Base-by-base conservation (phyloP, 2,888 invertebrate genomes). In the Lasioglossum malachurum region DNA sequence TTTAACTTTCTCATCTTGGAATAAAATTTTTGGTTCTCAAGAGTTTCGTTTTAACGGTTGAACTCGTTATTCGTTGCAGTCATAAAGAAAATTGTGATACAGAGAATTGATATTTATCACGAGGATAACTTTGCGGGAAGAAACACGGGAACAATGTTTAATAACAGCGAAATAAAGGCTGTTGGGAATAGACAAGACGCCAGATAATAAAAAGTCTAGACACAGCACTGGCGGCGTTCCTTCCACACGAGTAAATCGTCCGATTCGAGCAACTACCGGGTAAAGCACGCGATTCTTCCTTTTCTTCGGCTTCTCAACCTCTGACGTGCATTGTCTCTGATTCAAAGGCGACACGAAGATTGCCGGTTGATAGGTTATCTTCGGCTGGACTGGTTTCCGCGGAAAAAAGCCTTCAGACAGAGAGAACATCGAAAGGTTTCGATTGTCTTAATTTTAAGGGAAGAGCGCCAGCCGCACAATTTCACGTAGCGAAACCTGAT, bases 301-400 rank as follows among this genome's bases (percentile, higher is more conserved):
- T 91, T 89, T 79, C 84, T 75, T 76, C 74, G 88, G 82, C 69
- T 80, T 87, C 87, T 83, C 86, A 67, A 71, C 80, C 86, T 82
- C 88, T 86, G 90, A 91, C 91, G 82, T 81, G 91, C 84, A 90
- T 90, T 90, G 90, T 90, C 90, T 90, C 84, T 83, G 83, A 87
- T 88, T 89, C 91, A 90, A 90, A 88, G 88, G 91, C 88, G 85
- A 91, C 89, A 86, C 83, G 83, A 85, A 88, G 90, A 88, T 91
- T 83, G 86, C 82, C 73, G 86, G 82, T 90, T 83, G 90, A 89
- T 91, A 86, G 89, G 88, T 90, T 90, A 91, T 90, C 90, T 81
- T 82, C 76, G 83, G 85, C 72, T 35, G 86, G 85, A 80, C 86
- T 83, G 88, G 74, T 75, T 86, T 87, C 87, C 81, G 67, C 46